Evolutionary conservation across 1,140 invertebrate species (phyloP).

Genomic region (Ectropis grisescens): DNA sequence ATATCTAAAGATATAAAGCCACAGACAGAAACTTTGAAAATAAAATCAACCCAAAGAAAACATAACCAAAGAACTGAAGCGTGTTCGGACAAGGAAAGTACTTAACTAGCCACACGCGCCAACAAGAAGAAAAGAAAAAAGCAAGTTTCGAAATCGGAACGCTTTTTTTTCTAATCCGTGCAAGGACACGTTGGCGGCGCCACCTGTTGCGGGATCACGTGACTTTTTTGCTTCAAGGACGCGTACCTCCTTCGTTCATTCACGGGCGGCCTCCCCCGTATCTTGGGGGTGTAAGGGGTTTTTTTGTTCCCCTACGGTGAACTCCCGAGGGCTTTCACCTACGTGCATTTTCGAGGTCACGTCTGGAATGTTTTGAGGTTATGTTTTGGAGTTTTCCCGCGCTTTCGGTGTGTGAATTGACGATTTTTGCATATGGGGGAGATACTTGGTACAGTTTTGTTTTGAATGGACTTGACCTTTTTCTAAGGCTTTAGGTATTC

Average conservation of each 20-base stretch:
- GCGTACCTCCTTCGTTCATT: slow-evolving; percentile 65
- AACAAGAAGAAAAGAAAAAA: slow-evolving; percentile 16
- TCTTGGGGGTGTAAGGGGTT: slow-evolving; percentile 53
- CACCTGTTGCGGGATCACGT: slow-evolving; percentile 65
- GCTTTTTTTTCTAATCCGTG: slow-evolving; percentile 40
- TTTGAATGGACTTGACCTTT: too few relatives aligned
- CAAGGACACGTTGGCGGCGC: slow-evolving; percentile 55
- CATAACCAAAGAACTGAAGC: too few relatives aligned
- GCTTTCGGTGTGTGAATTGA: slow-evolving; percentile 41
- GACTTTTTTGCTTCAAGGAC: slow-evolving; percentile 68
- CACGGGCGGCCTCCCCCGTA: slow-evolving; percentile 53
- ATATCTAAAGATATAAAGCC: too few relatives aligned
- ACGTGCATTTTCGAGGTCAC: slow-evolving; percentile 66
- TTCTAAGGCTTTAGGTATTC: too few relatives aligned
- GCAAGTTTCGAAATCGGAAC: slow-evolving; percentile 19
- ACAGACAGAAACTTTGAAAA: too few relatives aligned
- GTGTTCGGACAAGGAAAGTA: too few relatives aligned
- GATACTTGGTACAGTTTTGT: too few relatives aligned
- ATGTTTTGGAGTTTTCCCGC: slow-evolving; percentile 42
- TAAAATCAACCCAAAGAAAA: too few relatives aligned
- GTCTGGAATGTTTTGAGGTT: slow-evolving; percentile 56
- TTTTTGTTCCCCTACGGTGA: slow-evolving; percentile 63
- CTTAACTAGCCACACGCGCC: too few relatives aligned
- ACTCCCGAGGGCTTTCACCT: slow-evolving; percentile 62
- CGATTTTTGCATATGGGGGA: too few relatives aligned